Conservation (phyloP, 2,888 invertebrate species). For the Lasioglossum villosulum region DNA sequence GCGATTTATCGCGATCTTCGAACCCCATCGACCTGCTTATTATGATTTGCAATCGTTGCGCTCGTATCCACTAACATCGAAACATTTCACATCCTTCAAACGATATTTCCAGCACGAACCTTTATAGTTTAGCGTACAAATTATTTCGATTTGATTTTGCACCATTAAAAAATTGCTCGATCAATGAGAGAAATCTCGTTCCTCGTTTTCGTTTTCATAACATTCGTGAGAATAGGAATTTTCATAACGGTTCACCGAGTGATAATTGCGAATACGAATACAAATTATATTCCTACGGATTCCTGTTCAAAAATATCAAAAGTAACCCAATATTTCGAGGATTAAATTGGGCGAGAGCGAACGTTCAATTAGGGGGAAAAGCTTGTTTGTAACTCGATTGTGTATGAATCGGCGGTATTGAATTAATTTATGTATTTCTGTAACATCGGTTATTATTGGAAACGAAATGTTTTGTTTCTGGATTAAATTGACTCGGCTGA, state of each 20-base stretch:
- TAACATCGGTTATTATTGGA: background rate
- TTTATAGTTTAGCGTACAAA: too few species aligned
- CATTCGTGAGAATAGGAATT: too few species aligned
- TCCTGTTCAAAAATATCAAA: background rate
- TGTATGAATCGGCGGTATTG: background rate
- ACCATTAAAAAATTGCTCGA: too few species aligned
- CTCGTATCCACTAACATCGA: background rate
- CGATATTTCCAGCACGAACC: too few species aligned
- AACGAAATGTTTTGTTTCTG: constrained; percentile 1
- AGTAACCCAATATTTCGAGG: background rate
- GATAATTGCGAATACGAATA: too few species aligned
- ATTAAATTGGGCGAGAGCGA: background rate
- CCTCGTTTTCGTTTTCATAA: too few species aligned
- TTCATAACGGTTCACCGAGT: too few species aligned
- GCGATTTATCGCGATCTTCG: background rate
- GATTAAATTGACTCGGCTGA: background rate
- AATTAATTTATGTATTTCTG: constrained; percentile 4
- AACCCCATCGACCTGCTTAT: background rate
- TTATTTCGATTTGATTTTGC: too few species aligned
- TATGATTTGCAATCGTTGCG: background rate
- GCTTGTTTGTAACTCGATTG: background rate
- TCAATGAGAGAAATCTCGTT: too few species aligned
- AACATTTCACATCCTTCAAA: too few species aligned
- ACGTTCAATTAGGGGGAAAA: background rate
- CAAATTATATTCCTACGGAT: background rate